A percentile compares a stretch with the other conserved stretches of the same genome.
Evolutionary conservation across 2,113 vertebrate species (phyloP).

Genomic region (Struthidea cinerea): DNA sequence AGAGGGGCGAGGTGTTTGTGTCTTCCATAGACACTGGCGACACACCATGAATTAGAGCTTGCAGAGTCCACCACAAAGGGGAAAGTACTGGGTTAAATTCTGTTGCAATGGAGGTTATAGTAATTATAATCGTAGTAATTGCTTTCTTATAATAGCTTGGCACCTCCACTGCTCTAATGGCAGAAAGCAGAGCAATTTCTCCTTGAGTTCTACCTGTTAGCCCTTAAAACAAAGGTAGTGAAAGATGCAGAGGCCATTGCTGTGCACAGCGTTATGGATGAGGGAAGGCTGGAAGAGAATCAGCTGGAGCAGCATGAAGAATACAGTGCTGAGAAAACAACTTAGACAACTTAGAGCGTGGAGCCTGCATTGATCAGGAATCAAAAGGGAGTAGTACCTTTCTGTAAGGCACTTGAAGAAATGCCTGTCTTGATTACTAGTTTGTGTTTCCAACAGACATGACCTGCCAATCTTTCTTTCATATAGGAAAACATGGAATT

Average conservation of each 20-base stretch:
- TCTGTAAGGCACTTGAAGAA: neutral
- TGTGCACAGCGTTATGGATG: neutral
- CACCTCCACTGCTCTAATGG: neutral
- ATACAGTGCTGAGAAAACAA: neutral
- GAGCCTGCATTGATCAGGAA: neutral
- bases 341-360: neutral
- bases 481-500: neutral
- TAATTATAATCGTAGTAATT: neutral
- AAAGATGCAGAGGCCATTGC: neutral
- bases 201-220: too few relatives aligned
- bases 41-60: neutral
- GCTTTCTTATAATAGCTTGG: neutral
- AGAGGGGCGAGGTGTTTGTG: rapidly evolving
- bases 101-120: neutral
- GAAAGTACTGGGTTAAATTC: neutral
- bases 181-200: neutral
- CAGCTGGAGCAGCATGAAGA: neutral
- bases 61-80: neutral
- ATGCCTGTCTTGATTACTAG: neutral
- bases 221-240: neutral
- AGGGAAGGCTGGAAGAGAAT: neutral
- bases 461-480: neutral
- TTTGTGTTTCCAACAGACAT: neutral
- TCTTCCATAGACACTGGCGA: neutral
- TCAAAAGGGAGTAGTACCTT: neutral